Percentiles rank a stretch among this genome's conserved stretches.
phyloP scores from a whole-genome alignment of 2,113 vertebrate species.

The Odontesthes bonariensis region DNA sequence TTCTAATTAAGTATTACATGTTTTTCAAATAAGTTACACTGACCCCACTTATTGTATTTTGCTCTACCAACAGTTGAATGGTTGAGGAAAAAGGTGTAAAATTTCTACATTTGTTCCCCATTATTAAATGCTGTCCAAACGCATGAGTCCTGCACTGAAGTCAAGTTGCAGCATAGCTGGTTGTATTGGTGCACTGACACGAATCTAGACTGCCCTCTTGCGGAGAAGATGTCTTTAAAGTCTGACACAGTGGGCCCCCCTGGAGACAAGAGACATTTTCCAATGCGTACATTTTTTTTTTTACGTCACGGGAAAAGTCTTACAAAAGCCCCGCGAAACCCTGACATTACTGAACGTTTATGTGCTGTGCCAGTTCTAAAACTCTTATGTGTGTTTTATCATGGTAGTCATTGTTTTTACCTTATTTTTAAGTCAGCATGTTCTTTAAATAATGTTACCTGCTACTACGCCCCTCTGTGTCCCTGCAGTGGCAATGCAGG shows the following conservation, averaged over 20 bases:
- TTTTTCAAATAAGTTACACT: not conserved
- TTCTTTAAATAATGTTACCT: no score
- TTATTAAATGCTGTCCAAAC: not conserved
- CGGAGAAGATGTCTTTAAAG: constrained; percentile 25
- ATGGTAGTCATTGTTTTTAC: no score
- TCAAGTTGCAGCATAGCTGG: not conserved
- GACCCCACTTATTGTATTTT: no score
- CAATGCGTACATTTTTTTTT: not conserved
- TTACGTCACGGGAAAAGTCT: no score
- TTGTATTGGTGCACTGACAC: not conserved
- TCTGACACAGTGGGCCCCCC: not conserved
- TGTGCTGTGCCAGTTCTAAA: no score
- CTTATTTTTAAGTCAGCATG: no score
- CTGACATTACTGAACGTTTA: no score
- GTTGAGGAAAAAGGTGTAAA: not conserved
- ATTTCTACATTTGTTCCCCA: not conserved
- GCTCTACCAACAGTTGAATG: not conserved
- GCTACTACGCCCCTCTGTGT: no score
- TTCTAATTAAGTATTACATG: no score
- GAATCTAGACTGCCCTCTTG: constrained; percentile 71
- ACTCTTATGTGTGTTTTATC: no score
- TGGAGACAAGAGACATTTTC: not conserved
- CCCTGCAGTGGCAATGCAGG: no score
- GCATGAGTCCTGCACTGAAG: not conserved
- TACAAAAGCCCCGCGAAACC: no score